Percentiles rank a stretch among this genome's conserved stretches.
Evolutionary conservation across 64 coral and sea anemone genomes (phyloP).

Genomic region (Pocillopora damicornis): DNA sequence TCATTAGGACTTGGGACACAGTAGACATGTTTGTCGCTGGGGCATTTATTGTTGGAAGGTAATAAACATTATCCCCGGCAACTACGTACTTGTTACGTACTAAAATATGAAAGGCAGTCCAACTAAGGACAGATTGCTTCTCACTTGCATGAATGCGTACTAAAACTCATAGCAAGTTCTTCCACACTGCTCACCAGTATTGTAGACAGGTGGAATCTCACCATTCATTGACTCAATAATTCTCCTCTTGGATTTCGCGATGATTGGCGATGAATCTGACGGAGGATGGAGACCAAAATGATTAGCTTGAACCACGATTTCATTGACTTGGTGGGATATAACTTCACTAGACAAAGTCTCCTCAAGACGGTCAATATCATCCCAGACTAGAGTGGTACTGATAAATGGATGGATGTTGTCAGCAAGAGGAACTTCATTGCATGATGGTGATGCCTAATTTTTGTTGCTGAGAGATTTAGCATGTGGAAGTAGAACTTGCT

Average conservation of each 20-base stretch:
- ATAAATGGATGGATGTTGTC: too few species aligned
- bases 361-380: too few species aligned
- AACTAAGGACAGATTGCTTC: conserved; percentile 19
- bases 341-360: conserved; percentile 23
- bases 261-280: neutral
- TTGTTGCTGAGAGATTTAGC: conserved; percentile 49
- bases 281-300: conserved; percentile 37
- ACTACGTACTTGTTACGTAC: conserved; percentile 23
- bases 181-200: conserved; percentile 29
- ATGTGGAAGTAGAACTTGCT: conserved; percentile 51
- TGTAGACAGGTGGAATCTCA: neutral
- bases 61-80: conserved; percentile 39
- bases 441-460: conserved; percentile 18
- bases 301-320: neutral
- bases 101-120: conserved; percentile 54
- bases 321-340: neutral
- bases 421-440: neutral
- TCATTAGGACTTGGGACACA: conserved; percentile 21
- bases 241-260: conserved; percentile 34
- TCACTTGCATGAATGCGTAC: conserved; percentile 37
- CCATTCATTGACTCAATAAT: conserved; percentile 29
- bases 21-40: conserved; percentile 49
- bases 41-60: conserved; percentile 39
- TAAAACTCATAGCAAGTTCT: conserved; percentile 42
- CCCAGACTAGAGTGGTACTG: too few species aligned